Conservation (phyloP, 2,888 invertebrate species). For the Tenthredo amoena region DNA sequence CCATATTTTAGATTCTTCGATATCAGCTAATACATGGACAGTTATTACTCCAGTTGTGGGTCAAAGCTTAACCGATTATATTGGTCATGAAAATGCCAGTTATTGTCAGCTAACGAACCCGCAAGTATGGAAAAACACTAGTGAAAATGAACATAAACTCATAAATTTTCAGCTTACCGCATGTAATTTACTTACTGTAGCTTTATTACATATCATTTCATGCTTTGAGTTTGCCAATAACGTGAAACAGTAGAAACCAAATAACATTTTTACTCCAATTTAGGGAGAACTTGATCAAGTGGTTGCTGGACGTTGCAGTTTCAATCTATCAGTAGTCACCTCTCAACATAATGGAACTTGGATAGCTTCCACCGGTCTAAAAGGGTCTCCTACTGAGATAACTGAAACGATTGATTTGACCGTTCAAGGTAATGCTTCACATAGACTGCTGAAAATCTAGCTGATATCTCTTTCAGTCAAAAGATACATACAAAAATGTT, state of each 20-base stretch:
- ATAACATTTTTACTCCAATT: background rate
- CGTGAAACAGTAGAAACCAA: background rate
- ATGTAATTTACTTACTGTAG: background rate
- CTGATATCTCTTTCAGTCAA: background rate
- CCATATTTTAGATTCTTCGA: conserved; percentile 26
- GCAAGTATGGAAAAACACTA: conserved; percentile 10
- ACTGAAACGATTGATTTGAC: conserved; percentile 23
- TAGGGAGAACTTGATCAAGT: conserved; percentile 37
- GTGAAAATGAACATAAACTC: background rate
- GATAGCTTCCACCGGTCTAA: conserved; percentile 35
- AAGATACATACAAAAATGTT: background rate
- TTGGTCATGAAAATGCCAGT: conserved; percentile 44
- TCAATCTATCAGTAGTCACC: conserved; percentile 36
- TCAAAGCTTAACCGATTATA: background rate
- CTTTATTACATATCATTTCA: too few species aligned
- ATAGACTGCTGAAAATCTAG: background rate
- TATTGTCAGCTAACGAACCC: conserved; percentile 46
- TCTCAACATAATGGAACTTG: conserved; percentile 51
- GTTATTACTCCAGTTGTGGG: conserved; percentile 22
- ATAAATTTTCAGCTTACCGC: background rate
- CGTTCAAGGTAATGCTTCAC: conserved; percentile 29
- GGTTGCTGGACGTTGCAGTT: conserved; percentile 40
- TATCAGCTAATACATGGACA: background rate
- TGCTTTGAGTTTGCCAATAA: background rate
- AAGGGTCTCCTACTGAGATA: conserved; percentile 33